phyloP scores from a whole-genome alignment of 2,113 vertebrate species.

The Cavia porcellus region DNA sequence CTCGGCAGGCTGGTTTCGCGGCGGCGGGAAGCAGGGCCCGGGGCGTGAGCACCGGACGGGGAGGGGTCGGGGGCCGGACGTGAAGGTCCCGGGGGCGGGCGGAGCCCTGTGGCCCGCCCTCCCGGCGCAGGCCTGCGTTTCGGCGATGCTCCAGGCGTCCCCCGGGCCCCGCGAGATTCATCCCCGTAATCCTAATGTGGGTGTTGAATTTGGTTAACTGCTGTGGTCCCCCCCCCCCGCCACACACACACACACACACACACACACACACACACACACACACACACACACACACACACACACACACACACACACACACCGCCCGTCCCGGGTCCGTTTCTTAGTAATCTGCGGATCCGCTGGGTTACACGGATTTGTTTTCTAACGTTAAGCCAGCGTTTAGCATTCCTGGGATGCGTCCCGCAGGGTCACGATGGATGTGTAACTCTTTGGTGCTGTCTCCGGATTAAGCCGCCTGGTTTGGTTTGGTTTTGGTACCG shows the following conservation, averaged over 20 bases:
- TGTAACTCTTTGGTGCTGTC: not conserved
- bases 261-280: too few relatives aligned
- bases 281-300: too few relatives aligned
- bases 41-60: not conserved
- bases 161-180: not conserved
- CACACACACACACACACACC: too few relatives aligned
- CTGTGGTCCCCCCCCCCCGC: too few relatives aligned
- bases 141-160: not conserved
- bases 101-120: not conserved
- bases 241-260: too few relatives aligned
- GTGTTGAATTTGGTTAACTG: not conserved
- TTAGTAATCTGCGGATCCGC: not conserved
- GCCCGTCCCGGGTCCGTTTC: too few relatives aligned
- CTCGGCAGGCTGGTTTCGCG: not conserved
- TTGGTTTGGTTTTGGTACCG: too few relatives aligned
- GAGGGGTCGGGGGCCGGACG: not conserved
- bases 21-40: not conserved
- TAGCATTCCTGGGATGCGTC: not conserved
- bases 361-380: not conserved
- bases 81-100: not conserved
- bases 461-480: not conserved
- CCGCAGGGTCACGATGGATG: not conserved
- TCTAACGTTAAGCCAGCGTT: not conserved
- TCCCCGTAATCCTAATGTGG: not conserved
- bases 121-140: not conserved